A percentile compares a stretch with the other conserved stretches of the same genome.
Evolutionary conservation across 64 coral and sea anemone genomes (phyloP).

Genomic region (Actinia equina): DNA sequence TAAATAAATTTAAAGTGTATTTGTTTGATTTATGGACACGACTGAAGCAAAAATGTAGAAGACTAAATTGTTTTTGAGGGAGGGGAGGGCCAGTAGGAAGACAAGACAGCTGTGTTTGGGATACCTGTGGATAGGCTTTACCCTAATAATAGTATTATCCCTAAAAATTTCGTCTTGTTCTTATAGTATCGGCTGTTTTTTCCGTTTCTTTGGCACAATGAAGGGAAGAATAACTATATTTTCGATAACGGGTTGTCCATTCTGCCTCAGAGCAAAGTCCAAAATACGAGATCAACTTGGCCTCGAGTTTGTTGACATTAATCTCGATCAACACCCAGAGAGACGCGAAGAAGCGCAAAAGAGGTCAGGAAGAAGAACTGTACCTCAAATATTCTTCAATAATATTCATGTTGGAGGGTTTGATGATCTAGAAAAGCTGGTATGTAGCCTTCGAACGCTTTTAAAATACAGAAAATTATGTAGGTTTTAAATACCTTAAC

Average conservation of each 20-base stretch:
- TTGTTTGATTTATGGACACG: not conserved
- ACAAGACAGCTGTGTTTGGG: not conserved
- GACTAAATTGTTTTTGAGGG: not conserved
- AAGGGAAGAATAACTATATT: conserved; percentile 75
- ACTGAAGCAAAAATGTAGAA: not conserved
- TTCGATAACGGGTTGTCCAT: conserved; percentile 86
- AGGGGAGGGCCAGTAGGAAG: not conserved
- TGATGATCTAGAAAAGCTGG: conserved; percentile 86
- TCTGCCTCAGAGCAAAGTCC: conserved; percentile 81
- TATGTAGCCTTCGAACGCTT: conserved; percentile 23
- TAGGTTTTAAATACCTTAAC: not conserved
- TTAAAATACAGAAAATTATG: not conserved
- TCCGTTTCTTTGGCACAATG: conserved; percentile 27
- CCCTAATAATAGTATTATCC: not conserved
- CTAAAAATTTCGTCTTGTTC: not conserved
- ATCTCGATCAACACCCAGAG: conserved; percentile 71
- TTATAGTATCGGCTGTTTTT: not conserved
- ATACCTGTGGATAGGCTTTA: not conserved
- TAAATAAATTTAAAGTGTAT: too few relatives aligned
- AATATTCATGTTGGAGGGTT: conserved; percentile 88
- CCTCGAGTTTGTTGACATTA: conserved; percentile 79
- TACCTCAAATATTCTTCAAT: conserved; percentile 98
- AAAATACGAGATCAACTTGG: conserved; percentile 64
- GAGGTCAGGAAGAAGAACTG: conserved; percentile 70
- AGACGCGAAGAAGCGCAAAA: conserved; percentile 66